Base-by-base conservation (phyloP, 2,113 vertebrate genomes). In the Synchiropus splendidus region DNA sequence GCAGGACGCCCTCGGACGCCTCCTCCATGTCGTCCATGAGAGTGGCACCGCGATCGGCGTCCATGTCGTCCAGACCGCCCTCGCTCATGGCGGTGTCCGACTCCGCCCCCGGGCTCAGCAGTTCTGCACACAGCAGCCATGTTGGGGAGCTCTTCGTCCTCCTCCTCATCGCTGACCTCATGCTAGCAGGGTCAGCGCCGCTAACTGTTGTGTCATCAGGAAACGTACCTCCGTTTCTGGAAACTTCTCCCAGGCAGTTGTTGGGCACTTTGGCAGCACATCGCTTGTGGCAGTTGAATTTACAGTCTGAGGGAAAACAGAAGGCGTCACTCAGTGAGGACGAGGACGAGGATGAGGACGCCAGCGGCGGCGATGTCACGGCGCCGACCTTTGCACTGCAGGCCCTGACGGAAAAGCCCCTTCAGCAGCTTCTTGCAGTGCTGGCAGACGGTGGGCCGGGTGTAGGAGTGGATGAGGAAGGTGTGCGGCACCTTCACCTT, bases 401-500 rank as follows among this genome's bases (percentile, higher is more conserved):
- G 79, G 1, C 90, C 89, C 51, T 92, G 90, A 13, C 89, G 86
- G 75, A 92, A 91, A 14, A 91, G 84, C 1, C 89, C 90, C 43
- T 90, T 92, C 42, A 92, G 87, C 54, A 98, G 90, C 65, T 97
- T 97, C 83, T 97, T 98, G 72, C 95, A 98, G 78, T 92, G 89
- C 82, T 98, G 95, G 78, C 94, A 98, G 45, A 98, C 88, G 0
- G 94, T 98, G 58, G 94, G 95, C 2, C 94, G 83, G 1, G 92
- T 95, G 72, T 98, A 98, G 6, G 95, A 98, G 72, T 98, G 95
- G 79, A 98, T 91, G 70, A 89, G 89, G 16, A 98, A 97, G 0
- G 91, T 98, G 75, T 98, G 94, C 1, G 95, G 94, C 55, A 98
- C 93, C 83, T 98, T 98, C 38, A 98, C 93, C 69, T 95, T 97